These are phyloP conservation scores for Dugesia japonica DNA, from an alignment of 2,888 invertebrate species.

Conservation along the genomic window DNA sequence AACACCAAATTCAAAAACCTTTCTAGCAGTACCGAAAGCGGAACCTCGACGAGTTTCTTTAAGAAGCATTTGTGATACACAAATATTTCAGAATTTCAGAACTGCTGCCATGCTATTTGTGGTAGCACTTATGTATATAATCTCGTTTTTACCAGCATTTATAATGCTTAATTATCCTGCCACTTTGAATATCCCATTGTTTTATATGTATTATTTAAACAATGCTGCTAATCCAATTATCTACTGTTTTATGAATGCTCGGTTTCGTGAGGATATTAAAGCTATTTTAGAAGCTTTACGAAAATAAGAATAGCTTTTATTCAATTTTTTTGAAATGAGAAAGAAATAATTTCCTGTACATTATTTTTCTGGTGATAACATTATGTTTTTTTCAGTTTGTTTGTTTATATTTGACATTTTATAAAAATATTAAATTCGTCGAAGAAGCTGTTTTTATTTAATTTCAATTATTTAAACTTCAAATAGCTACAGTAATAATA, in stretches of 20 bases:
- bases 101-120: slow-evolving; percentile 46
- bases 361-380: too few relatives aligned
- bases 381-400: too few relatives aligned
- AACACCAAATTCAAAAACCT: not conserved
- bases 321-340: too few relatives aligned
- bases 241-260: slow-evolving; percentile 47
- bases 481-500: too few relatives aligned
- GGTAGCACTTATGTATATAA: slow-evolving; percentile 43
- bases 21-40: not conserved
- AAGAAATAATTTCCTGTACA: too few relatives aligned
- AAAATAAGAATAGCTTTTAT: too few relatives aligned
- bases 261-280: slow-evolving; percentile 39
- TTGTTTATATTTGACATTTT: too few relatives aligned
- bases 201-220: slow-evolving; percentile 46
- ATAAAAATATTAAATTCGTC: too few relatives aligned
- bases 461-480: too few relatives aligned
- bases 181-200: slow-evolving; percentile 40
- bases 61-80: slow-evolving; percentile 35
- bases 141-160: slow-evolving; percentile 44
- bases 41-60: not conserved
- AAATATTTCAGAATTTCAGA: slow-evolving; percentile 40
- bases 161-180: slow-evolving; percentile 40
- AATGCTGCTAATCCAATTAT: slow-evolving; percentile 47
- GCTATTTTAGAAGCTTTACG: not conserved
- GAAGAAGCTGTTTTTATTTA: too few relatives aligned